These are phyloP conservation scores for Ctenodactylus gundi DNA, from an alignment of 2,113 vertebrate species.

Conservation along the genomic window DNA sequence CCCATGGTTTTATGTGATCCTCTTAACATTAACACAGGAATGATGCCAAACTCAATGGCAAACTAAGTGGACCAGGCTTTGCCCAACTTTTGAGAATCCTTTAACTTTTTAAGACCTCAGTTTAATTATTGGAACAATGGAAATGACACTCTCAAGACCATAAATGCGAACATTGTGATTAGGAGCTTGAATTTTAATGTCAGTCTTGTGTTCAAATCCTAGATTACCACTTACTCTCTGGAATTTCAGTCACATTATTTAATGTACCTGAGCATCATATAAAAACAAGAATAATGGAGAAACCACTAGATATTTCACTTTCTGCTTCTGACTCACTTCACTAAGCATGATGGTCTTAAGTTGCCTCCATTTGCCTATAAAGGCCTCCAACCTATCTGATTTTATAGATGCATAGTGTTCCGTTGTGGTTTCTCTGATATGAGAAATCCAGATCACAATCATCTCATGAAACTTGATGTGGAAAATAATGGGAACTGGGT, in stretches of 20 bases:
- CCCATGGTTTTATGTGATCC: not conserved
- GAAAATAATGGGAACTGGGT: no score
- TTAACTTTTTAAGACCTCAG: not conserved
- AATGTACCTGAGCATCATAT: not conserved
- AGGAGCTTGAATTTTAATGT: not conserved
- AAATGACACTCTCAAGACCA: not conserved
- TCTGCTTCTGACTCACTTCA: no score
- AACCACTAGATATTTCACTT: no score
- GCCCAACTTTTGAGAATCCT: not conserved
- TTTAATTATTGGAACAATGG: not conserved
- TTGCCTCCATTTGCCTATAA: no score
- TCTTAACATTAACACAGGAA: not conserved
- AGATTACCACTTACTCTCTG: not conserved
- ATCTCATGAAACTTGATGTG: no score
- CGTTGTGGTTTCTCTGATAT: no score
- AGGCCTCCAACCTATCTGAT: no score
- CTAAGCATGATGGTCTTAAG: no score
- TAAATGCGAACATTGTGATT: not conserved
- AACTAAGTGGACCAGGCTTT: not conserved
- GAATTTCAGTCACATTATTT: not conserved
- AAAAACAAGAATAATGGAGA: not conserved
- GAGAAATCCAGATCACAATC: no score
- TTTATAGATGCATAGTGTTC: no score
- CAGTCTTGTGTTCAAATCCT: not conserved
- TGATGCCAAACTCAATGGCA: not conserved